Evolutionary conservation across 2,113 vertebrate species (phyloP).

Genomic region (Marmota monax): DNA sequence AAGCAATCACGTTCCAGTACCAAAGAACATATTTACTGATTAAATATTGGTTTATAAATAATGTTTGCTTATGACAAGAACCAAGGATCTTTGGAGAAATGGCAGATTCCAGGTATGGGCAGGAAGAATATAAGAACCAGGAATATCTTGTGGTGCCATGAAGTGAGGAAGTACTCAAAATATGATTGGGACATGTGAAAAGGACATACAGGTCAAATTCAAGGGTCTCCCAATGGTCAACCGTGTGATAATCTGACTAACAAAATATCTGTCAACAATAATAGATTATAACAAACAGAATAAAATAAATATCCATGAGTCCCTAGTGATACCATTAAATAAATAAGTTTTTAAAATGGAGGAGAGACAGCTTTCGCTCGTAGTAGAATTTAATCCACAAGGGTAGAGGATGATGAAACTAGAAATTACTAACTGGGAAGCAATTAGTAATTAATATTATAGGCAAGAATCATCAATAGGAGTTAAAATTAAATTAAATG

Average conservation of each 20-base stretch:
- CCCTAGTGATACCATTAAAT: not conserved
- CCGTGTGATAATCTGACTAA: not conserved
- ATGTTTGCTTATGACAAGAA: not conserved
- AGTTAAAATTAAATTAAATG: not conserved
- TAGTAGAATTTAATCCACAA: not conserved
- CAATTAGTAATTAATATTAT: not conserved
- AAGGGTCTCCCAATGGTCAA: not conserved
- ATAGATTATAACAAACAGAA: not conserved
- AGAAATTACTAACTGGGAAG: constrained; percentile 2
- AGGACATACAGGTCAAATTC: not conserved
- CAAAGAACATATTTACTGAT: not conserved
- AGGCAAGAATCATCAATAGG: not conserved
- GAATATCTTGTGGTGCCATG: not conserved
- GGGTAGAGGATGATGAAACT: not conserved
- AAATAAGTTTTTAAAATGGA: not conserved
- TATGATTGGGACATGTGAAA: not conserved
- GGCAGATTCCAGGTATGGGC: not conserved
- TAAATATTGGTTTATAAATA: not conserved
- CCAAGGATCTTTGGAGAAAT: not conserved
- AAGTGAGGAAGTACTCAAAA: not conserved
- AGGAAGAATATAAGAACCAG: not conserved
- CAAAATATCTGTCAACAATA: not conserved
- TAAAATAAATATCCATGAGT: constrained; percentile 36
- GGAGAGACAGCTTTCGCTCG: not conserved
- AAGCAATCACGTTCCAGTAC: not conserved